These are phyloP conservation scores for Drosophila ambigua DNA, from an alignment of 1,140 invertebrate species.

Conservation along the genomic window DNA sequence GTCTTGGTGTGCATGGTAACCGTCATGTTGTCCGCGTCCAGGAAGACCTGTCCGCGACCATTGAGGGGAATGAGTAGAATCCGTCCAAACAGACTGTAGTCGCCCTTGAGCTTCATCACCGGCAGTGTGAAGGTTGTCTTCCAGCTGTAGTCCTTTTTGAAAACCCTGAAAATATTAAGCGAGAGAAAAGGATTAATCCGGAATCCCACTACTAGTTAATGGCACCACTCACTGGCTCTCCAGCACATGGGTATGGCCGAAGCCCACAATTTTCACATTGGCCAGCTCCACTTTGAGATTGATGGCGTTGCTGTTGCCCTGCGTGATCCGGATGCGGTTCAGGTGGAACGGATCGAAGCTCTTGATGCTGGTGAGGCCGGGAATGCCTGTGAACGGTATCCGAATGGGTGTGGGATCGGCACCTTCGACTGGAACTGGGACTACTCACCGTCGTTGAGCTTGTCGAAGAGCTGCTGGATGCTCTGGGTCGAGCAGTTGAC, in stretches of 20 bases:
- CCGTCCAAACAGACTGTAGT: slow-evolving; percentile 88
- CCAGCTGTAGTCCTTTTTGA: slow-evolving; percentile 87
- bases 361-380: slow-evolving; percentile 84
- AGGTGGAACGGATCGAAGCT: slow-evolving; percentile 88
- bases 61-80: slow-evolving; percentile 89
- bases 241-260: slow-evolving; percentile 86
- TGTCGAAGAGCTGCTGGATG: slow-evolving; percentile 87
- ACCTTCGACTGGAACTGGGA: background rate
- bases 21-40: slow-evolving; percentile 86
- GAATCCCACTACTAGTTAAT: no score
- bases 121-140: slow-evolving; percentile 87
- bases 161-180: slow-evolving; percentile 84
- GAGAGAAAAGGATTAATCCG: background rate
- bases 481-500: slow-evolving; percentile 87
- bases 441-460: slow-evolving; percentile 84
- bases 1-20: slow-evolving; percentile 87
- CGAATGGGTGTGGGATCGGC: background rate
- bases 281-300: slow-evolving; percentile 88
- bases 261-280: slow-evolving; percentile 87
- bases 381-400: slow-evolving; percentile 61
- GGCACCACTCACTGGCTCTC: slow-evolving; percentile 85
- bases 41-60: slow-evolving; percentile 88
- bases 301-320: slow-evolving; percentile 87
- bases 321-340: slow-evolving; percentile 87
- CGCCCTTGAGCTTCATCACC: slow-evolving; percentile 88